Conservation (phyloP, 2,797 vertebrate species). For the Loriculus beryllinus region DNA sequence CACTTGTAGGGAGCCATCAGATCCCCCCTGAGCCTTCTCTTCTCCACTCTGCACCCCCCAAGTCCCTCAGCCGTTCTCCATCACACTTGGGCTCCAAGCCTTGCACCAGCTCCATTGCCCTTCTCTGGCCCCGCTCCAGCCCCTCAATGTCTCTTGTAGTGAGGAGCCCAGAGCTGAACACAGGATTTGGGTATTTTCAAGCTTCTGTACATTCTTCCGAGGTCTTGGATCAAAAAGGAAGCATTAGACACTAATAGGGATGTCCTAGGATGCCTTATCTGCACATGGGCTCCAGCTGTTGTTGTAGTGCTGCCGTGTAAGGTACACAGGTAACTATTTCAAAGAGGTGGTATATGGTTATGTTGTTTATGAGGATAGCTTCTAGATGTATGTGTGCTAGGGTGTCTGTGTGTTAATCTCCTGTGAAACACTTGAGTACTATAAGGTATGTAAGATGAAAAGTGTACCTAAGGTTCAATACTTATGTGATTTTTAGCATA, state of each 20-base stretch:
- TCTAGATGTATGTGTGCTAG: fast-evolving
- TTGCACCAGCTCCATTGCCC: fast-evolving
- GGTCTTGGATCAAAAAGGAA: background rate
- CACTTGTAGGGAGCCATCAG: background rate
- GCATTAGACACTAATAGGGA: background rate
- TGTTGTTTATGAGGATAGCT: background rate
- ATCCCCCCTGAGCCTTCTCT: background rate
- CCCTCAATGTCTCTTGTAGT: background rate
- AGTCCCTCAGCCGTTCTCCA: background rate
- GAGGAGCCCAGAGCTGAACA: background rate
- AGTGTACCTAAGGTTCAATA: background rate
- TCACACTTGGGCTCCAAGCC: background rate
- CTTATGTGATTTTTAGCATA: fast-evolving
- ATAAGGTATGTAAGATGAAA: background rate
- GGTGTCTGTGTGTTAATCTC: too few species aligned
- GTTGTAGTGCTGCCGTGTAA: background rate
- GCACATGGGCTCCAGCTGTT: background rate
- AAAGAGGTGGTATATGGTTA: fast-evolving
- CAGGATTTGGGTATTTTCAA: background rate
- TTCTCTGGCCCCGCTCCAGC: background rate
- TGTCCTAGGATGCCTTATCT: background rate
- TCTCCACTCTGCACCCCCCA: background rate
- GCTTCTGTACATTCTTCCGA: background rate
- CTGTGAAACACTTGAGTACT: background rate
- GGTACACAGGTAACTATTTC: fast-evolving